phyloP scores from a whole-genome alignment of 2,888 invertebrate genomes.

The Dysmachus trigonus region DNA sequence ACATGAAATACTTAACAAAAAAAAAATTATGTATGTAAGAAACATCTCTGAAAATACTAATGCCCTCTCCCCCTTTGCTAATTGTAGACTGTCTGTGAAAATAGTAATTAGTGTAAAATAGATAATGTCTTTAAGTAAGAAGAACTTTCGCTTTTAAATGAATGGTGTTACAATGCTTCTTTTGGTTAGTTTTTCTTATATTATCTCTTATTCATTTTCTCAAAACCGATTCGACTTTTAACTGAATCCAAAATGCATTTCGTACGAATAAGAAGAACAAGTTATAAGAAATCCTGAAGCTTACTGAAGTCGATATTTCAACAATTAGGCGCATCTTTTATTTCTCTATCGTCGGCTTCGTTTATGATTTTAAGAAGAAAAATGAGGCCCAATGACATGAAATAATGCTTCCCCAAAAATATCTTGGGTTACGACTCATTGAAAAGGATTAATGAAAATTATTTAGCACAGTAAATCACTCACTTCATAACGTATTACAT shows the following conservation, averaged over 20 bases:
- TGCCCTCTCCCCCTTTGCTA: background rate
- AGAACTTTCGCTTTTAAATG: background rate
- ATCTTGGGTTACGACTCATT: background rate
- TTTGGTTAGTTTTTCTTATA: background rate
- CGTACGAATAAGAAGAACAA: too few relatives aligned
- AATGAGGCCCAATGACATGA: background rate
- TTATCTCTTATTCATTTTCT: too few relatives aligned
- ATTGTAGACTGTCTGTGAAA: constrained; percentile 32
- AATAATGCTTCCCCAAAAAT: background rate
- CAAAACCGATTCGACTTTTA: too few relatives aligned
- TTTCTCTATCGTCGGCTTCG: too few relatives aligned
- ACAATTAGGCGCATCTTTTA: too few relatives aligned
- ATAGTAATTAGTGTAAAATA: constrained; percentile 22
- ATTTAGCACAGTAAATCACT: background rate
- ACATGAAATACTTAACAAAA: constrained; percentile 5
- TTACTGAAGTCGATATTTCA: background rate
- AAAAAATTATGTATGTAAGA: background rate
- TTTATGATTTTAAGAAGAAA: too few relatives aligned
- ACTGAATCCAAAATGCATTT: too few relatives aligned
- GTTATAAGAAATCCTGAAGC: background rate
- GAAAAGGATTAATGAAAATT: background rate
- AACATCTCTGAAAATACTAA: background rate
- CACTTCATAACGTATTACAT: background rate
- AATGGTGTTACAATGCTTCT: background rate
- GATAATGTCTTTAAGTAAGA: background rate